phyloP scores from a whole-genome alignment of 2,797 vertebrate genomes.

The Percopsis omiscomaycus region DNA sequence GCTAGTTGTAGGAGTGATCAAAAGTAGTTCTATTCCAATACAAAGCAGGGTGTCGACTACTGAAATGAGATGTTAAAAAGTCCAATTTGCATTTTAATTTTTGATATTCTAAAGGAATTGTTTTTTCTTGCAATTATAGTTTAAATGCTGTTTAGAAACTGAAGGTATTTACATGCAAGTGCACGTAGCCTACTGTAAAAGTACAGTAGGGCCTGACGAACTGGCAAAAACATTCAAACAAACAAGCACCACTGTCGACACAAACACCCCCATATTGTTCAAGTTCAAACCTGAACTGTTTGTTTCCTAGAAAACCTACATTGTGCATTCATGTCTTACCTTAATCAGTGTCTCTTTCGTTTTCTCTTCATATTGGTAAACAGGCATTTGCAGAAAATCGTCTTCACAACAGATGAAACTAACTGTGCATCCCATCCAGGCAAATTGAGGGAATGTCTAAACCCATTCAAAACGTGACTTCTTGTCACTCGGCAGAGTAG shows the following conservation, averaged over 20 bases:
- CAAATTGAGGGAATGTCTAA: conserved; percentile 37
- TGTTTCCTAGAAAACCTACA: too few relatives aligned
- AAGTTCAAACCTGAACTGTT: background rate
- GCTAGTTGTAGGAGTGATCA: conserved; percentile 9
- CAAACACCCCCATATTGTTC: conserved; percentile 9
- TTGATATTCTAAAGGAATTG: background rate
- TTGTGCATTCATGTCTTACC: conserved; percentile 55
- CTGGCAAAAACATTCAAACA: too few relatives aligned
- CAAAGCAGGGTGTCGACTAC: conserved; percentile 20
- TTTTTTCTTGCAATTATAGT: background rate
- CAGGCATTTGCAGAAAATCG: conserved; percentile 79
- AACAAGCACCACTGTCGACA: too few relatives aligned
- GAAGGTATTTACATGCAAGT: too few relatives aligned
- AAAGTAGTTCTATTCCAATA: conserved; percentile 10
- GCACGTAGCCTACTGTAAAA: too few relatives aligned
- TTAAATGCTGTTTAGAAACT: too few relatives aligned
- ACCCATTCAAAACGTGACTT: conserved; percentile 59
- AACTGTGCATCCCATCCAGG: conserved; percentile 82
- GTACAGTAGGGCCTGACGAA: too few relatives aligned
- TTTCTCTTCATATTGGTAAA: conserved; percentile 72
- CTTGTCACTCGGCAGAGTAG: too few relatives aligned
- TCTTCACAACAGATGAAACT: conserved; percentile 86
- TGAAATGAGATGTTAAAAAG: background rate
- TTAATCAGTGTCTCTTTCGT: conserved; percentile 61
- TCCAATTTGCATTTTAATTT: background rate